phyloP scores from a whole-genome alignment of 2,797 vertebrate genomes.

The Anisognathus igniventris region DNA sequence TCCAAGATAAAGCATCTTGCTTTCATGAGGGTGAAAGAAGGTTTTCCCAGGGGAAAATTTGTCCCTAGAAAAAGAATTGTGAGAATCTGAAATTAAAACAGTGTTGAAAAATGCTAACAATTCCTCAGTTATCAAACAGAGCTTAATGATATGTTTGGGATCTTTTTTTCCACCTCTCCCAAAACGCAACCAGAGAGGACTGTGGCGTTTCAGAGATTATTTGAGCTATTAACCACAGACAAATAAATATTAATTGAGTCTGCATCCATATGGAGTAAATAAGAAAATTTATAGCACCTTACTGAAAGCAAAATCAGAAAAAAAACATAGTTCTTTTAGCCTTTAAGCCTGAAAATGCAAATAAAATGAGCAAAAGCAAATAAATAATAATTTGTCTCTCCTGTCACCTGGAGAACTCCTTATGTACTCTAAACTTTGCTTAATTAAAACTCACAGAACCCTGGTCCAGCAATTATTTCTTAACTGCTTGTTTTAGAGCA shows the following conservation, averaged over 20 bases:
- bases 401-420: neutral
- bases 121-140: neutral
- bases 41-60: neutral
- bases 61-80: neutral
- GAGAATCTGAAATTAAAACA: neutral
- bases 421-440: neutral
- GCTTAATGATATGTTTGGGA: neutral
- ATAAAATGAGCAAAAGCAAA: constrained; percentile 10
- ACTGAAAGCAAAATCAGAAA: neutral
- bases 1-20: neutral
- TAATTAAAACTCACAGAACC: constrained; percentile 3
- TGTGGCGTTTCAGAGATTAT: neutral
- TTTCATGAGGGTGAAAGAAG: neutral
- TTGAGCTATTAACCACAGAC: neutral
- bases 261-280: neutral
- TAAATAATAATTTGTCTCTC: constrained; percentile 57
- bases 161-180: neutral
- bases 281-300: constrained; percentile 4
- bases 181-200: neutral
- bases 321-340: neutral
- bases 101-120: neutral
- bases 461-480: constrained; percentile 11
- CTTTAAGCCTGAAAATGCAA: constrained; percentile 17
- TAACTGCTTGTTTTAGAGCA: constrained; percentile 1
- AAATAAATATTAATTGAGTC: constrained; percentile 32